Evolutionary conservation across 2,797 vertebrate species (phyloP).

Genomic region (Tapirus indicus): DNA sequence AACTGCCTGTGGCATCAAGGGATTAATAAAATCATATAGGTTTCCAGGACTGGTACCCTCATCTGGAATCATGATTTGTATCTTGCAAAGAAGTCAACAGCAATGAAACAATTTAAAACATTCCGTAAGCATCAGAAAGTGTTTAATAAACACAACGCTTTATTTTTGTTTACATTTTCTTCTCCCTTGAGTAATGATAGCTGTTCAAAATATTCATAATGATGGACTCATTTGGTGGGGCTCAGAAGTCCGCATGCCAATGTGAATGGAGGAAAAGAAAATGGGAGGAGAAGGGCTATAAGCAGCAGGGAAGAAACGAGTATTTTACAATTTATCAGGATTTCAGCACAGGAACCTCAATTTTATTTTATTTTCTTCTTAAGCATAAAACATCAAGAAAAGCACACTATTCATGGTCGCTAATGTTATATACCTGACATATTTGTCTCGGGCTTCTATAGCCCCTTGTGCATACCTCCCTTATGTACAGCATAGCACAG

Average conservation of each 20-base stretch:
- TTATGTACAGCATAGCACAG: neutral
- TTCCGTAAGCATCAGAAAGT: neutral
- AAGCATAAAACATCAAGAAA: neutral
- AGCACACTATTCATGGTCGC: neutral
- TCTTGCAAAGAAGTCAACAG: neutral
- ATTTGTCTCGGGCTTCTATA: neutral
- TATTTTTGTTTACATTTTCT: neutral
- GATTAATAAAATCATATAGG: neutral
- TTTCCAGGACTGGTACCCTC: neutral
- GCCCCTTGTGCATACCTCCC: neutral
- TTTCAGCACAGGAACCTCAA: neutral
- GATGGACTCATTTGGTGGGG: neutral
- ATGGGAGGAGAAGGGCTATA: neutral
- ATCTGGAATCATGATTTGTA: neutral
- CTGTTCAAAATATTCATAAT: neutral
- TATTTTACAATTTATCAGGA: neutral
- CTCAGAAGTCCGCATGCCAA: neutral
- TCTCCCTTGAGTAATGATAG: neutral
- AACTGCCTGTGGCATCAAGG: neutral
- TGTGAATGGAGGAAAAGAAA: neutral
- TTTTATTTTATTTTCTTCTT: neutral
- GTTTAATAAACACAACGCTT: neutral
- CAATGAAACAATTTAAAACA: neutral
- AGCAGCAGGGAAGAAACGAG: neutral
- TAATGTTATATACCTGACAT: neutral